Base-by-base conservation (phyloP, 2,113 vertebrate species). In the Marmota monax region DNA sequence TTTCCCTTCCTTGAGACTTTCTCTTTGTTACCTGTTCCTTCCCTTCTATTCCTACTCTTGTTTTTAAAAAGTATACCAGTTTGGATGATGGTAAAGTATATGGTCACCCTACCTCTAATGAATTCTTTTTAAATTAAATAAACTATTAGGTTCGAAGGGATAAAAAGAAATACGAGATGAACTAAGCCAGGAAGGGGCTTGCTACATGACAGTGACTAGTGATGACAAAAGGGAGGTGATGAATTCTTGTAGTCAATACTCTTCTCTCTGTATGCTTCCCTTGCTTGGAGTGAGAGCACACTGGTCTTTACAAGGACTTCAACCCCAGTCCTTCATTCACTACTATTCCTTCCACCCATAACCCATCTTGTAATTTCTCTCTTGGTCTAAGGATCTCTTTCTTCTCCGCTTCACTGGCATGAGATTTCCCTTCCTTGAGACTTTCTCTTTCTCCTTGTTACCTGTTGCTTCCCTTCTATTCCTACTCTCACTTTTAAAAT, bases 1-100 rank as follows among this genome's bases (percentile, higher is more conserved):
- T 94, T 94, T 95, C 70, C 51, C 58, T 88, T 25, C 73, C 42
- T 89, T 51, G 48, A 94, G 32, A 82, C 69, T 87, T 67, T 73
- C 37, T 86, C 69, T 39, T 94, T 76, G 48, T 74, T 95, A 77
- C 37, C 37, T 67, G 27, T 37, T 82, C 39, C 51, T 39, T 70
- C 39, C 25, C 32, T 51, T 90, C 18, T 72, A 48, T 32, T 70
- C 51, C 63, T 83, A 63, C 11, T 39, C 37, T 86, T n/a, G 22
- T 23, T 90, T 48, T 86, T 90, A 12, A 51, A 51, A 51, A 51
- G 12, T 51, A 13, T 51, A 11, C 48, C 48, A 51, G 48, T 12
- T 51, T 51, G 48, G 48, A 51, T 51, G 48, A 51, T 51, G 48
- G 12, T 51, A 51, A 51, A 51, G 48, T 51, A 51, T 51, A 51